Percentiles rank a stretch among this genome's conserved stretches.
These are phyloP conservation scores for Colistium nudipinnis DNA, from an alignment of 2,113 vertebrate species.

Conservation along the genomic window DNA sequence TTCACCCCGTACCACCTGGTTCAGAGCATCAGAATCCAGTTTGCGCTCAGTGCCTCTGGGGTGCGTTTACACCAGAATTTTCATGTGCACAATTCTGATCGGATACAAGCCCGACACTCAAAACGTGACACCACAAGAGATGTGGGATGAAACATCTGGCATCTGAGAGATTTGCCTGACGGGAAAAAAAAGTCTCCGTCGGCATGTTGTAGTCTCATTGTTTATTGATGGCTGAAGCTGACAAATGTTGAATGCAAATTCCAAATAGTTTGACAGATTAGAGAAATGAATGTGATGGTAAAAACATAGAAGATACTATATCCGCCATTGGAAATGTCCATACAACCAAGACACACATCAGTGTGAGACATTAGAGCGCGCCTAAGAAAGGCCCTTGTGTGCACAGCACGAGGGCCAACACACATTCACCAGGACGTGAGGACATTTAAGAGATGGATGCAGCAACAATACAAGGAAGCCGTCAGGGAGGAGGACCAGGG, in stretches of 20 bases:
- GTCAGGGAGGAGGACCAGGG: constrained; percentile 69
- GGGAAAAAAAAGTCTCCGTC: background rate
- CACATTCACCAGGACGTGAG: background rate
- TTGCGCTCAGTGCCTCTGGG: background rate
- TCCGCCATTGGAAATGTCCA: too few species aligned
- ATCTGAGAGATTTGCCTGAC: background rate
- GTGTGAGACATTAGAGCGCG: constrained; percentile 4
- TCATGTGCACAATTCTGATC: constrained; percentile 2
- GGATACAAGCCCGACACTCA: background rate
- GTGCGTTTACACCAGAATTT: background rate
- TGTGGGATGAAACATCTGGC: background rate
- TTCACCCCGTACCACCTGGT: constrained; percentile 1
- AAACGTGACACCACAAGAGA: background rate
- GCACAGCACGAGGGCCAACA: constrained; percentile 10
- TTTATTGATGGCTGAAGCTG: background rate
- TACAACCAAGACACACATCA: background rate
- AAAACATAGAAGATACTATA: too few species aligned
- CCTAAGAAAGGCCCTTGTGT: constrained; percentile 34
- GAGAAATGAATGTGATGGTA: too few species aligned
- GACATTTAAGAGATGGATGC: constrained; percentile 59
- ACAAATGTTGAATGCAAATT: background rate
- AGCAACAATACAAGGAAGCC: constrained; percentile 75
- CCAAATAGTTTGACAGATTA: background rate
- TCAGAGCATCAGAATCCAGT: background rate
- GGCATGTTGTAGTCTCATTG: background rate